Percentiles rank a stretch among this genome's conserved stretches.
Evolutionary conservation across 2,113 vertebrate genomes (phyloP).

Genomic region (Chaetops frenatus): DNA sequence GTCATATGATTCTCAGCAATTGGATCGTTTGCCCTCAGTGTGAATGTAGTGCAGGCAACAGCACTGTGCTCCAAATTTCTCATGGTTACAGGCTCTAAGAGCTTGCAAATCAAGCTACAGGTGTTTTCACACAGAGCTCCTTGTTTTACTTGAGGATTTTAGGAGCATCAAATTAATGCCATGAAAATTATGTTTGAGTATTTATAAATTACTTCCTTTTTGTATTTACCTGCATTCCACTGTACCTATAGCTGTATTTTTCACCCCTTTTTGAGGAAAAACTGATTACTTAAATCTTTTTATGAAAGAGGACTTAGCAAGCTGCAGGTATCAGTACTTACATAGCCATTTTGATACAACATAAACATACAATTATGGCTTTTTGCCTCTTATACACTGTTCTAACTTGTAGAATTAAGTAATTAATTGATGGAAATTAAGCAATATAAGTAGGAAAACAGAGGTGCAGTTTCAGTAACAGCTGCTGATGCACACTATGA

Average conservation of each 20-base stretch:
- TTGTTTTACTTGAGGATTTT: not conserved
- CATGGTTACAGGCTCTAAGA: not conserved
- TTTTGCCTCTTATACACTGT: not conserved
- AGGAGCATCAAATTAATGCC: not conserved
- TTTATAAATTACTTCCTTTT: not conserved
- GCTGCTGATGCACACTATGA: not conserved
- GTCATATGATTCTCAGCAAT: conserved; percentile 25
- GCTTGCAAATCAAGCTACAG: not conserved
- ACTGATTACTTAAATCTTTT: not conserved
- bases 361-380: not conserved
- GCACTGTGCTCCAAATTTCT: not conserved
- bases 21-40: not conserved
- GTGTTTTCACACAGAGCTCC: not conserved
- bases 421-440: not conserved
- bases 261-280: not conserved
- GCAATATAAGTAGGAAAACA: not conserved
- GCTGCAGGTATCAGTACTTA: not conserved
- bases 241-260: not conserved
- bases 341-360: not conserved
- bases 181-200: not conserved
- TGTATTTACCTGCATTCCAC: not conserved
- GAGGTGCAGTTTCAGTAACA: not conserved
- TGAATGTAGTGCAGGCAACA: not conserved
- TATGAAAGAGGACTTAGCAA: not conserved
- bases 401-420: not conserved